Evolutionary conservation across 2,888 invertebrate genomes (phyloP), one percentile per base, ranked within the genome.

Genomic region (Drosophila pegasa): DNA sequence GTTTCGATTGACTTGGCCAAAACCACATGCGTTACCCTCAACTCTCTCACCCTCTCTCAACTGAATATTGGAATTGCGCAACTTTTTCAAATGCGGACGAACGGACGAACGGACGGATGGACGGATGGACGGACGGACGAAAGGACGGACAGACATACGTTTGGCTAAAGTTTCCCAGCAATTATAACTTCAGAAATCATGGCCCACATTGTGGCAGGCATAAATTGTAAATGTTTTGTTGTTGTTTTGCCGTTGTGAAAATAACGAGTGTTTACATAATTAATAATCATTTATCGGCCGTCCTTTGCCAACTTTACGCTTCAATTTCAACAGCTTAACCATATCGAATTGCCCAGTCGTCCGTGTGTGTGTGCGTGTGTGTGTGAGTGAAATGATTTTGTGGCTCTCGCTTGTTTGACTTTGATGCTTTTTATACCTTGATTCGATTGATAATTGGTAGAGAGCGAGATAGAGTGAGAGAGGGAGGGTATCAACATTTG

Each of bases 1-100:
- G 50, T 43, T 63, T 59, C 52, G 33, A 52, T 74, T 75, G 75
- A 38, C 66, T 41, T 61, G 41, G 22, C 27, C 38, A 51, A 83
- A 70, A 27, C 50, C 51, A 66, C 14, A 43, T 43, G 10, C 16
- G 35, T 16, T 33, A 8, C 33, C 57, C 56, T 10, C 14, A 0
- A 3, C 14, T 51, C 20, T 6, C 40, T 10, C 22, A 25, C 27
- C 12, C 33, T 8, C 12, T 27, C 12, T 14, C 33, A 25, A 71
- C 63, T 72, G 80, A 61, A 86, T 86, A 86, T 88, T 82, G 88
- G 72, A 72, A 88, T 86, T 85, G 66, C 62, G 47, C 25, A 75
- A 72, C 87, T 87, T 65, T 56, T 51, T 29, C 68, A 60, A 82
- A 59, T 59, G 61, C 37, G 47, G 29, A 69, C 16, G 25, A 25